Conservation (phyloP, 2,113 vertebrate species). For the Herpetotheres cachinnans region DNA sequence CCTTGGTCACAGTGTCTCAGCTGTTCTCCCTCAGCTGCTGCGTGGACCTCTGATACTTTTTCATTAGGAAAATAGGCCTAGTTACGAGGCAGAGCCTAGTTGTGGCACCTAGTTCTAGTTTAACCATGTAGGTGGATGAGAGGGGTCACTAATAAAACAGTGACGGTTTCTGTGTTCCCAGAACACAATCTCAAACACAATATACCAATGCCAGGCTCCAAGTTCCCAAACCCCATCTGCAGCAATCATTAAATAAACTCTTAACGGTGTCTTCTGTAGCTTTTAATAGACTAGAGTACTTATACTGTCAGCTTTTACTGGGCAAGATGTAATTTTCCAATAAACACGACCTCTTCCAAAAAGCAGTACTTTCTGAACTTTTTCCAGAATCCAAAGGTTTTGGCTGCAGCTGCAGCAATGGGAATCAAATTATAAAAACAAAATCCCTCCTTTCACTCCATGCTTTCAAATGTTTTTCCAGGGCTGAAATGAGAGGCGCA, state of each 20-base stretch:
- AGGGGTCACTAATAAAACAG: neutral
- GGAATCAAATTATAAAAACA: constrained; percentile 71
- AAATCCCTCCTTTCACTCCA: constrained; percentile 63
- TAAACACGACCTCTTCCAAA: constrained; percentile 62
- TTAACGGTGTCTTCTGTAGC: constrained; percentile 50
- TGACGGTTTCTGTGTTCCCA: neutral
- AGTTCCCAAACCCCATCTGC: constrained; percentile 39
- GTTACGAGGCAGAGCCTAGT: neutral
- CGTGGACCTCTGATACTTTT: neutral
- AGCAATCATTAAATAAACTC: constrained; percentile 58
- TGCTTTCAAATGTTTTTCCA: constrained; percentile 68
- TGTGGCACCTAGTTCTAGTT: neutral
- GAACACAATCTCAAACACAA: neutral
- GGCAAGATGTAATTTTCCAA: constrained; percentile 72
- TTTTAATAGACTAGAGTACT: constrained; percentile 64
- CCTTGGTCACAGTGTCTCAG: neutral
- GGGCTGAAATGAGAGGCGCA: constrained; percentile 37
- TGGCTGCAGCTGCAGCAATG: constrained; percentile 66
- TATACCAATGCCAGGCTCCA: neutral
- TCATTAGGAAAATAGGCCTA: neutral
- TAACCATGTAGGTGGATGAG: neutral
- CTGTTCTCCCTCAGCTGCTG: neutral
- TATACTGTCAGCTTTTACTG: constrained; percentile 63
- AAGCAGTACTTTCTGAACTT: constrained; percentile 70
- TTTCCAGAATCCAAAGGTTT: constrained; percentile 65